Evolutionary conservation across 2,113 vertebrate species (phyloP), one percentile per base, ranked within the genome.

Genomic region (Chaetops frenatus): DNA sequence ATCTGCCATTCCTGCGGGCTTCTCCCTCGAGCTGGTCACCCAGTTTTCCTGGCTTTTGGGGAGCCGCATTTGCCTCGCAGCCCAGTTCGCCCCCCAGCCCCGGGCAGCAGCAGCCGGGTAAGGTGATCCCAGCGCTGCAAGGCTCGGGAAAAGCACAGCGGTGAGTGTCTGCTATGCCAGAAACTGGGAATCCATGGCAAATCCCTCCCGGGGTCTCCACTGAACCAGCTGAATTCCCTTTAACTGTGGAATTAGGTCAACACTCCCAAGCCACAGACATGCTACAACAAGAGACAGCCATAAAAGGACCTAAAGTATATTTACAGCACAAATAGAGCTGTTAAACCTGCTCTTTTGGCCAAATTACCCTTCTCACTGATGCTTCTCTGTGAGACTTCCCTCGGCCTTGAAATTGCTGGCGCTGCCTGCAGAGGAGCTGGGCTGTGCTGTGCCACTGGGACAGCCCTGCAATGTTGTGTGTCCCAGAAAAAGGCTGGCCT

Each of bases 51-150:
- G 53, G 33, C 15, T 88, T 81, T 61, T 36, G 38, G n/a, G 56
- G 10, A 40, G 27, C 20, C 1, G 2, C 15, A 2, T 92, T 31
- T n/a, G 53, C 11, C 71, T 20, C 1, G 1, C 44, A 58, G 70
- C 36, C 23, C 69, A 1, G 12, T 11, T 56, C 9, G 21, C n/a
- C n/a, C n/a, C 20, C 15, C 35, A 33, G 53, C 42, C 29, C 38
- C 2, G 65, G 29, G 44, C 57, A 47, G 28, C 1, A 1, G n/a
- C 47, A 38, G 38, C 60, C 0, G 0, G 38, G 42, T 29, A n/a
- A 53, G n/a, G 15, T 2, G 40, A 6, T 35, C 50, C 29, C 48
- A 72, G 44, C 0, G 1, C 70, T 66, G 21, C 28, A 51, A 64
- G 62, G 44, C 38, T 73, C 3, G 2, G 73, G 29, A 60, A 24